These are phyloP conservation scores for Biston betularia DNA, from an alignment of 2,888 invertebrate genomes.

Conservation along the genomic window DNA sequence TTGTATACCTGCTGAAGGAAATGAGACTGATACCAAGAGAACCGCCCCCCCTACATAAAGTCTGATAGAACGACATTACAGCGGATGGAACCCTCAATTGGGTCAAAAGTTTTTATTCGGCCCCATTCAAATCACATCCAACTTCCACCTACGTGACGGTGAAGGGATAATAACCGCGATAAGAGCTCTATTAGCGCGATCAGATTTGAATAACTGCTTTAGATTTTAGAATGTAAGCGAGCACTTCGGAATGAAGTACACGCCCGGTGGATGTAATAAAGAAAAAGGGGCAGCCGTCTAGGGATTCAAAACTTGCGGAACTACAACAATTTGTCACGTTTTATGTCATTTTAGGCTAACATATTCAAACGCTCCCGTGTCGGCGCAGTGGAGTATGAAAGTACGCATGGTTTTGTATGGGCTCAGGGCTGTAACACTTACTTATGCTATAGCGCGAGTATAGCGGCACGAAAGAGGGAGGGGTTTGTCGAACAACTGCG, in stretches of 20 bases:
- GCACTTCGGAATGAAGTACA: slow-evolving; percentile 22
- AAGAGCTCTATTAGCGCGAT: slow-evolving; percentile 31
- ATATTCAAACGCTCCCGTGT: slow-evolving; percentile 37
- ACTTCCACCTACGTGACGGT: slow-evolving; percentile 22
- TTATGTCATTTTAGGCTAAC: slow-evolving; percentile 41
- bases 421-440: slow-evolving; percentile 29
- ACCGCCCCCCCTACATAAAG: slow-evolving; percentile 32
- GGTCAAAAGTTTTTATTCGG: slow-evolving; percentile 26
- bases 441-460: slow-evolving; percentile 25
- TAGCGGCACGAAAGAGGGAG: slow-evolving; percentile 30
- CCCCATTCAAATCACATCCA: slow-evolving; percentile 20
- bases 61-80: slow-evolving; percentile 29
- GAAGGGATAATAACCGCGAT: slow-evolving; percentile 29
- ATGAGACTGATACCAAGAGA: slow-evolving; percentile 36
- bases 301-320: slow-evolving; percentile 44
- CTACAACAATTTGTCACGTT: slow-evolving; percentile 46
- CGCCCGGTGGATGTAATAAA: slow-evolving; percentile 24
- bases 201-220: slow-evolving; percentile 32
- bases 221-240: slow-evolving; percentile 25
- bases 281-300: slow-evolving; percentile 37
- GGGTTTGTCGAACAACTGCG: slow-evolving; percentile 51
- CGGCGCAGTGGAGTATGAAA: slow-evolving; percentile 30
- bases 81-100: slow-evolving; percentile 21
- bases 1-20: slow-evolving; percentile 37
- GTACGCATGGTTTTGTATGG: slow-evolving; percentile 32